Base-by-base conservation (phyloP, 2,888 invertebrate species). In the Scaptomyza flava region DNA sequence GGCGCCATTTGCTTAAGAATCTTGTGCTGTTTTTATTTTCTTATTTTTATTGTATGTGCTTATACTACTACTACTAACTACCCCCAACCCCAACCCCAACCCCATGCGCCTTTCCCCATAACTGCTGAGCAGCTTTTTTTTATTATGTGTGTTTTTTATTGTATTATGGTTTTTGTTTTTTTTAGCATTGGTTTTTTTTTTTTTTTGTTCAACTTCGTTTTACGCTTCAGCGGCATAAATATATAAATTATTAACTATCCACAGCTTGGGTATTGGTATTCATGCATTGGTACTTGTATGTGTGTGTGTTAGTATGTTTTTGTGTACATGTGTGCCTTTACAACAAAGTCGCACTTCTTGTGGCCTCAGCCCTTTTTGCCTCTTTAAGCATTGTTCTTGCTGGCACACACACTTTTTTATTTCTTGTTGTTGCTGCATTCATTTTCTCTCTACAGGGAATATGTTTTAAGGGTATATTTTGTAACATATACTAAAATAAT, bases 191-290 rank as follows among this genome's bases (percentile, higher is more conserved):
- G 84, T n/a, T 17, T 17, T 76, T 83, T 82, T 79, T 78, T 41
- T 11, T 36, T 36, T 12, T 1, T 41, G 9, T 17, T 17, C 73
- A 83, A 81, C 81, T 86, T 77, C 79, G 81, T 79, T 85, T 85
- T 77, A 84, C 81, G 86, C 84, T 86, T 81, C 84, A 84, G 70
- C 74, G 69, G 77, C 72, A 83, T 70, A 81, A 85, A 82, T 87
- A 87, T 85, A 87, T 87, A 87, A 86, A 86, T 85, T 87, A 87
- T 86, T 81, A 87, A 86, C 87, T 85, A 70, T 52, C 79, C 79
- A 63, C 77, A 72, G 45, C 64, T 68, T 52, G 59, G 63, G 47
- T 72, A 64, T 64, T 69, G 65, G 42, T 56, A 54, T 71, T 54
- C 50, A 45, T 61, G 3, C 4, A 43, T 43, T 51, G n/a, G 34